phyloP scores from a whole-genome alignment of 2,888 invertebrate genomes.

The Acanthoscelides obtectus region DNA sequence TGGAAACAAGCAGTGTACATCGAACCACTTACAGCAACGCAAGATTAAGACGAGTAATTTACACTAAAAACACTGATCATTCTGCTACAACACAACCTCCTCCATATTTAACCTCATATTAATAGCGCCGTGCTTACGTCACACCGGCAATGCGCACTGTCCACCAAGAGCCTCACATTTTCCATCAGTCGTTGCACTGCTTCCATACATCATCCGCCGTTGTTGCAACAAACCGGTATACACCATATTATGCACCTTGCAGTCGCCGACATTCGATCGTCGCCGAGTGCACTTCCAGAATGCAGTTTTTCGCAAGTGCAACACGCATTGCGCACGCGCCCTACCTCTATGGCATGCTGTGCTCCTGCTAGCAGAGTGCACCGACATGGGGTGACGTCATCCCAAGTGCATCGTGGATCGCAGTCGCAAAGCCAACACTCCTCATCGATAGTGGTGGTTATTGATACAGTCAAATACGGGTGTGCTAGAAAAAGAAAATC shows the following conservation, averaged over 20 bases:
- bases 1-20: too few relatives aligned
- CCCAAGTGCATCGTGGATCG: conserved; percentile 17
- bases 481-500: too few relatives aligned
- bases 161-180: not conserved
- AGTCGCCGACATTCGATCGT: not conserved
- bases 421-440: not conserved
- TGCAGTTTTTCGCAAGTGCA: not conserved
- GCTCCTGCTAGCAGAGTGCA: conserved; percentile 39
- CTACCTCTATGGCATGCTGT: conserved; percentile 31
- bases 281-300: not conserved
- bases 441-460: not conserved
- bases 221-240: not conserved
- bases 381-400: conserved; percentile 36
- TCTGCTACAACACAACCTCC: not conserved
- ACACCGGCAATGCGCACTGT: not conserved
- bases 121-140: not conserved
- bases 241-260: not conserved
- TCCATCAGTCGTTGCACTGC: not conserved
- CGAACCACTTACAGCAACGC: not conserved
- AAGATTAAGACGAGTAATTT: not conserved
- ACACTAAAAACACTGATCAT: not conserved
- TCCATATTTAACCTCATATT: not conserved
- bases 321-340: conserved; percentile 28
- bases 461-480: not conserved
- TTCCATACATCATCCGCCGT: not conserved